A percentile compares a stretch with the other conserved stretches of the same genome.
These are phyloP conservation scores for Zapus hudsonius DNA, from an alignment of 2,113 vertebrate genomes.

Conservation along the genomic window DNA sequence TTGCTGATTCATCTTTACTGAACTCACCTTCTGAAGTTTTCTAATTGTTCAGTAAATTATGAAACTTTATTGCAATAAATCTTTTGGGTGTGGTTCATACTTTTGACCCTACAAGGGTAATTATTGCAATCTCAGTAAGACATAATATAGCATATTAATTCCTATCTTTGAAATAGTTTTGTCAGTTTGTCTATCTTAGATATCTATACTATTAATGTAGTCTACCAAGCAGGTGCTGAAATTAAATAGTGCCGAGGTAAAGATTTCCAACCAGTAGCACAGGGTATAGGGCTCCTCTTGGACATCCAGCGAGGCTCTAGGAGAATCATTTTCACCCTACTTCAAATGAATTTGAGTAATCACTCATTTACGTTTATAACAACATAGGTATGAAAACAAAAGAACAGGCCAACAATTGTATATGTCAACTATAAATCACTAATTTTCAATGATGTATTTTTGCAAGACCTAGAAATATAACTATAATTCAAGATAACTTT, in stretches of 20 bases:
- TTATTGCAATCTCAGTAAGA: neutral
- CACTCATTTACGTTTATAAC: neutral
- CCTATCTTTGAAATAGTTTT: neutral
- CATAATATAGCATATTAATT: neutral
- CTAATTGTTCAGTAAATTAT: neutral
- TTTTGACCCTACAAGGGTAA: neutral
- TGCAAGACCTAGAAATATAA: neutral
- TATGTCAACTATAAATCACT: neutral
- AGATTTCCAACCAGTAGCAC: neutral
- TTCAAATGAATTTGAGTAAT: neutral
- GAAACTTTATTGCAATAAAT: neutral
- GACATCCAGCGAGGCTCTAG: neutral
- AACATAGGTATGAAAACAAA: neutral
- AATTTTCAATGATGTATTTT: neutral
- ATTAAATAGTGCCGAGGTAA: neutral
- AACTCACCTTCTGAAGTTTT: neutral
- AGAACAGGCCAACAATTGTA: neutral
- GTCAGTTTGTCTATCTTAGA: neutral
- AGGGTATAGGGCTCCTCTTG: neutral
- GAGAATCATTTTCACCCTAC: neutral
- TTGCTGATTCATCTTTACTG: neutral
- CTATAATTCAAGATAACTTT: neutral
- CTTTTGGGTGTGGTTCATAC: neutral
- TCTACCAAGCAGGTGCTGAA: neutral
- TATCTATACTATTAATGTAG: neutral